Evolutionary conservation across 2,888 invertebrate genomes (phyloP).

Genomic region (Nephrocerus scutellatus): DNA sequence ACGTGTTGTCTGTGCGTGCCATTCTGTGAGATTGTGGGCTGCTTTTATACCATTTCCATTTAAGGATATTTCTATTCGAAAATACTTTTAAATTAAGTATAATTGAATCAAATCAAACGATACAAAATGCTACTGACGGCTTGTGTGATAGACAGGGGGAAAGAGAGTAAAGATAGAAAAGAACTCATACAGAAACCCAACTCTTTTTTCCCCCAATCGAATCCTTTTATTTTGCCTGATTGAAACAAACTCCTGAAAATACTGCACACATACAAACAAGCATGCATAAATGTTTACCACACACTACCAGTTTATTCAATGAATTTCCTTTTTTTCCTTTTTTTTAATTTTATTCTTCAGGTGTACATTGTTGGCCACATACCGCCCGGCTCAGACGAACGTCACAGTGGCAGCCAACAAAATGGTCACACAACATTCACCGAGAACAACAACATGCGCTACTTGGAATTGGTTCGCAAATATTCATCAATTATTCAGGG

Average conservation of each 20-base stretch:
- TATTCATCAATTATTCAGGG: conserved; percentile 77
- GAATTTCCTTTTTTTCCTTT: conserved; percentile 1
- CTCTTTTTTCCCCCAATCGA: conserved; percentile 2
- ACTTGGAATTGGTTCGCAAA: conserved; percentile 66
- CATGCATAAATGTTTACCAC: too few species aligned
- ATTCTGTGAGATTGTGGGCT: too few species aligned
- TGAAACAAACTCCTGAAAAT: conserved; percentile 8
- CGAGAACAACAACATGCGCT: conserved; percentile 68
- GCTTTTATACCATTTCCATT: too few species aligned
- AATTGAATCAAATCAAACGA: too few species aligned
- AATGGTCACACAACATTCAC: conserved; percentile 57
- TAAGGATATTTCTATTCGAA: too few species aligned
- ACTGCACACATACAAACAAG: background rate
- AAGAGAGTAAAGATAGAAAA: too few species aligned
- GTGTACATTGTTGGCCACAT: conserved; percentile 87
- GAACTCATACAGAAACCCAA: too few species aligned
- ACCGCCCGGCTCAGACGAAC: conserved; percentile 80
- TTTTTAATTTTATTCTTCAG: conserved; percentile 49
- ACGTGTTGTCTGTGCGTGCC: too few species aligned
- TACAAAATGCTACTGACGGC: too few species aligned
- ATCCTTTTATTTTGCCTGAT: conserved; percentile 21
- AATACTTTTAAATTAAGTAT: too few species aligned
- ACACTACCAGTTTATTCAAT: conserved; percentile 1
- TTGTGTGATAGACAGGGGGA: too few species aligned
- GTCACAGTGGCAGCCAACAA: conserved; percentile 60